Percentiles rank a stretch among this genome's conserved stretches.
phyloP scores from a whole-genome alignment of 2,888 invertebrate species.

The Tipula unca region DNA sequence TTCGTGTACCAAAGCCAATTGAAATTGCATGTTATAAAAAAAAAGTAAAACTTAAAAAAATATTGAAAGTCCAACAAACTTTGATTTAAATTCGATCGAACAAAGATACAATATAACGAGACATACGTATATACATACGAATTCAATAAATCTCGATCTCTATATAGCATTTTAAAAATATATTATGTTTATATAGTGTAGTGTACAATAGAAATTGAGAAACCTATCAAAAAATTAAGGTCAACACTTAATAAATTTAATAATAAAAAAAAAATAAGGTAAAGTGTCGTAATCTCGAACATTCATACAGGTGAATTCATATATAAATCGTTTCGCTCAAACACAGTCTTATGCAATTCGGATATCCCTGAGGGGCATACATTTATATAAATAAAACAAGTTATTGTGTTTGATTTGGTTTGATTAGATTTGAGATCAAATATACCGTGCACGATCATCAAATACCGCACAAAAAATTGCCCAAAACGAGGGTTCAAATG shows the following conservation, averaged over 20 bases:
- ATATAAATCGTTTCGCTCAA: background rate
- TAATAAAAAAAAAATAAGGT: background rate
- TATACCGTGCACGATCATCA: background rate
- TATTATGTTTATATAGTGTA: background rate
- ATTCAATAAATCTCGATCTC: background rate
- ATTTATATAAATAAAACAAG: background rate
- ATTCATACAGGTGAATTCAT: background rate
- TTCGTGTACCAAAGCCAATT: background rate
- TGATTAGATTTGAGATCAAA: background rate
- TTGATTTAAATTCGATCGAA: background rate
- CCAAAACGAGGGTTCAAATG: background rate
- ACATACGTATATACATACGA: no score
- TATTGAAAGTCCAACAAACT: background rate
- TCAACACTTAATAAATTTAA: background rate
- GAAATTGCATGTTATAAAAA: background rate
- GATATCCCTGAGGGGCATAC: slow-evolving; percentile 1
- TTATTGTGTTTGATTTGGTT: background rate
- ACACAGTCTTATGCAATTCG: background rate
- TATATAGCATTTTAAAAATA: background rate
- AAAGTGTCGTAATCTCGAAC: background rate
- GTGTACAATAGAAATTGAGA: background rate
- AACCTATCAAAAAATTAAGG: background rate
- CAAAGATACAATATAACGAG: background rate
- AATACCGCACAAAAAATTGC: background rate
- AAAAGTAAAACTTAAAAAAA: no score